A percentile compares a stretch with the other conserved stretches of the same genome.
These are phyloP conservation scores for Peromyscus leucopus DNA, from an alignment of 2,113 vertebrate species.

Conservation along the genomic window DNA sequence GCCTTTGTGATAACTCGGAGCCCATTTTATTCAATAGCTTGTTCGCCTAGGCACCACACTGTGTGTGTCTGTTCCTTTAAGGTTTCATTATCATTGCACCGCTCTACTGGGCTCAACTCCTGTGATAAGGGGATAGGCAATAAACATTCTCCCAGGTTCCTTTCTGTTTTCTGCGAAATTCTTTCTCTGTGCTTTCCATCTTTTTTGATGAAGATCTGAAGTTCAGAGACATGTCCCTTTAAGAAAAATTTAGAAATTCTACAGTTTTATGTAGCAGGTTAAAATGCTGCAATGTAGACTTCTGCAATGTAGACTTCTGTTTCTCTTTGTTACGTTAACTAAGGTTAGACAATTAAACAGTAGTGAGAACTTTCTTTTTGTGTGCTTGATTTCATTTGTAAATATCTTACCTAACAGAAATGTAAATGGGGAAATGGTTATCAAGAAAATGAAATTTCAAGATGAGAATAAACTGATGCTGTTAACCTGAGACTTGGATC, in stretches of 20 bases:
- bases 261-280: background rate
- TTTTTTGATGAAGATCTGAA: background rate
- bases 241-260: background rate
- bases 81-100: accelerated
- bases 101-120: background rate
- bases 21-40: background rate
- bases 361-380: background rate
- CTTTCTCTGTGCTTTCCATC: background rate
- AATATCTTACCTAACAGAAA: slow-evolving; percentile 49
- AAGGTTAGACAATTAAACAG: background rate
- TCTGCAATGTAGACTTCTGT: background rate
- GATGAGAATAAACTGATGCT: background rate
- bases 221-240: background rate
- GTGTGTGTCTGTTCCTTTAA: background rate
- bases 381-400: slow-evolving; percentile 10
- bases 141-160: background rate
- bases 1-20: background rate
- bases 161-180: background rate
- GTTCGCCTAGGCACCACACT: background rate
- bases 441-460: background rate
- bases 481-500: slow-evolving; percentile 43
- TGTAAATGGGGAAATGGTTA: background rate
- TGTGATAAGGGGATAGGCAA: background rate
- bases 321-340: background rate
- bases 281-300: background rate